These are phyloP conservation scores for rabbit (Oryctolagus cuniculus) DNA, from an alignment of 2,113 vertebrate genomes.

Conservation along the genomic window mOryCun1.1 NC_091442.1:99654501-99655000, in stretches of 20 bases:
- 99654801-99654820: not conserved
- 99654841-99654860: not conserved
- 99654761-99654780: not conserved
- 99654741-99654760: not conserved
- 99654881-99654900: not conserved
- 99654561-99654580: constrained; percentile 46
- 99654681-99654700: not conserved
- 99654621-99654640: constrained; percentile 68
- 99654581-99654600: constrained; percentile 29
- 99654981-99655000: constrained; percentile 46
- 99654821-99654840: constrained; percentile 35
- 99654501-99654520: constrained; percentile 65
- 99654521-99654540: constrained; percentile 66
- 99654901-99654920: constrained; percentile 41
- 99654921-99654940: not conserved
- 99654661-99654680: constrained; percentile 26
- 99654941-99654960: constrained; percentile 61
- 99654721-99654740: constrained; percentile 11
- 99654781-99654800: not conserved
- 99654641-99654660: constrained; percentile 53
- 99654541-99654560: constrained; percentile 57
- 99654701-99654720: not conserved
- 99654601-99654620: constrained; percentile 69
- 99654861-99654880: constrained; percentile 31
- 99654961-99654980: constrained; percentile 38